These are phyloP conservation scores for Iphiclides podalirius DNA, from an alignment of 2,888 invertebrate species.

Conservation along the genomic window DNA sequence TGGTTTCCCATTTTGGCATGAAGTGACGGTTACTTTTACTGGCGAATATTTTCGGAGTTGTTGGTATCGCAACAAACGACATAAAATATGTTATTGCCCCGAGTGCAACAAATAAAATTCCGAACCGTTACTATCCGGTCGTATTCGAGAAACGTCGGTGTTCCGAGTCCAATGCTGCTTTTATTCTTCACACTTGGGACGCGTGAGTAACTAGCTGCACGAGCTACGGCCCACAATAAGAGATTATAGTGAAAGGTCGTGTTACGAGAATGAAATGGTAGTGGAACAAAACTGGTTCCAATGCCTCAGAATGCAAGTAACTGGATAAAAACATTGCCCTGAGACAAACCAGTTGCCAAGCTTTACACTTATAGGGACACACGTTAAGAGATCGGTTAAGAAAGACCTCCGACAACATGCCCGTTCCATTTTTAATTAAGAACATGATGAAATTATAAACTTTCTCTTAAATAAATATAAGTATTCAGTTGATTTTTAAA, in stretches of 20 bases:
- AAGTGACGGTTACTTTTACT: conserved; percentile 22
- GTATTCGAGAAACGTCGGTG: conserved; percentile 1
- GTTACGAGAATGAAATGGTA: conserved; percentile 60
- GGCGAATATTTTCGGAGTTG: conserved; percentile 9
- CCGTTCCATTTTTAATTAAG: not conserved
- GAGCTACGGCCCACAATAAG: conserved; percentile 49
- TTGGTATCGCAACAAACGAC: conserved; percentile 7
- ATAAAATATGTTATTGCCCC: conserved; percentile 9
- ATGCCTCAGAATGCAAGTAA: conserved; percentile 76
- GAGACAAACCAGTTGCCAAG: conserved; percentile 69
- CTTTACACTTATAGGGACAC: conserved; percentile 38
- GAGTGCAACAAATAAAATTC: conserved; percentile 16
- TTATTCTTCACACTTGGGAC: conserved; percentile 28
- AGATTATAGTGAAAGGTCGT: conserved; percentile 70
- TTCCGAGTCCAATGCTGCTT: conserved; percentile 44
- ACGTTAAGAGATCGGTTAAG: conserved; percentile 41
- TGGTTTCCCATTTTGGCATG: conserved; percentile 12
- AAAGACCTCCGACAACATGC: conserved; percentile 26
- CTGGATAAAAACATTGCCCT: conserved; percentile 73
- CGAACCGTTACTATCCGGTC: conserved; percentile 7
- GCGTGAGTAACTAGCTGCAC: conserved; percentile 35
- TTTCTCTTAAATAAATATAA: not conserved
- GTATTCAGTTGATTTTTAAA: too few species aligned
- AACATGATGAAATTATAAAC: conserved; percentile 10
- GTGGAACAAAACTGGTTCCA: conserved; percentile 70